These are phyloP conservation scores for Oryzias celebensis DNA, from an alignment of 2,113 vertebrate genomes.

Conservation along the genomic window DNA sequence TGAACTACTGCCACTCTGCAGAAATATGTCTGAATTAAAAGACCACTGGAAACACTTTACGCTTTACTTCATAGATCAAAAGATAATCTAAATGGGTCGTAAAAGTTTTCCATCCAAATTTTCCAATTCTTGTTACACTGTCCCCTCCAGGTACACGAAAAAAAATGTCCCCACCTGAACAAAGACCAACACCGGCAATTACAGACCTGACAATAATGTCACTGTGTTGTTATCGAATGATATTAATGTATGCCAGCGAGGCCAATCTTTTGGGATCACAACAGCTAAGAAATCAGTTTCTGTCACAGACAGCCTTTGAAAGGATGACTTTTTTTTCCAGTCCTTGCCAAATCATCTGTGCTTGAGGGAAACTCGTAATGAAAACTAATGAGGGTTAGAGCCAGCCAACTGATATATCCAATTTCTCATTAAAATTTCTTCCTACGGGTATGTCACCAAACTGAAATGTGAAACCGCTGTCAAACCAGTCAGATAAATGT, in stretches of 20 bases:
- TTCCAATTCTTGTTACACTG: neutral
- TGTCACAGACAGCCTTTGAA: slow-evolving; percentile 4
- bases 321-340: slow-evolving; percentile 4
- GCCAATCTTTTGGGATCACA: neutral
- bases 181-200: neutral
- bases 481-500: slow-evolving; percentile 5
- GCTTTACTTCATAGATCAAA: no score
- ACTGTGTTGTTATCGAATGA: neutral
- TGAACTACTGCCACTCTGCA: no score
- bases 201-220: neutral
- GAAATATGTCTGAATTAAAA: no score
- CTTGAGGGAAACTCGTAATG: slow-evolving; percentile 32
- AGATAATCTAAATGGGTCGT: no score
- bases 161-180: neutral
- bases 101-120: neutral
- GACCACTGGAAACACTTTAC: no score
- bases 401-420: slow-evolving; percentile 44
- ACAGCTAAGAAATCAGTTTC: neutral
- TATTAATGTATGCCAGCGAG: neutral
- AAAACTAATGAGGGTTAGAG: slow-evolving; percentile 49
- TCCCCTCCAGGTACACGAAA: neutral
- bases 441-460: slow-evolving; percentile 23
- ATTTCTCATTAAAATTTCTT: slow-evolving; percentile 52
- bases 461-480: slow-evolving; percentile 10
- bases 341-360: slow-evolving; percentile 13